These are phyloP conservation scores for Acipenser oxyrinchus DNA, from an alignment of 2,797 vertebrate genomes.

Conservation along the genomic window DNA sequence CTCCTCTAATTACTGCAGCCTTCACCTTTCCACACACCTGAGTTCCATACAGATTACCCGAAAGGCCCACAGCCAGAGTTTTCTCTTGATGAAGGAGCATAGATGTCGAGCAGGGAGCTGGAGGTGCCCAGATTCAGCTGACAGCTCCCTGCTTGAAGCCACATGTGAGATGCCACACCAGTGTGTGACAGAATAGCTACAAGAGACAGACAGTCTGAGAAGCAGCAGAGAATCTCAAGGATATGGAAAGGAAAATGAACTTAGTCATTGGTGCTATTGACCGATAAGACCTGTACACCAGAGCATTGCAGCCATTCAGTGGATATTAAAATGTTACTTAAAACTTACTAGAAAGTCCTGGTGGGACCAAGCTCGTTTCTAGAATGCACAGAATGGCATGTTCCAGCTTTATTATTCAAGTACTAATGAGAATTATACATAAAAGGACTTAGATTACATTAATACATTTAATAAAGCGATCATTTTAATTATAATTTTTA, in stretches of 20 bases:
- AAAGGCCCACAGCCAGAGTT: slow-evolving; percentile 13
- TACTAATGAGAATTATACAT: too few species aligned
- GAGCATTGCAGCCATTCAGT: too few species aligned
- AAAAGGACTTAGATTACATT: too few species aligned
- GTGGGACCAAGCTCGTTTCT: too few species aligned
- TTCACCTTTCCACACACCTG: slow-evolving; percentile 8
- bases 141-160: slow-evolving; percentile 9
- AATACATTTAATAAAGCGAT: too few species aligned
- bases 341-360: too few species aligned
- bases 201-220: slow-evolving; percentile 34
- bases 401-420: too few species aligned
- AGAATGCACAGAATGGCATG: too few species aligned
- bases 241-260: not conserved
- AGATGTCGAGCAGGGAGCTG: slow-evolving; percentile 44
- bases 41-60: slow-evolving; percentile 13
- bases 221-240: not conserved
- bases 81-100: slow-evolving; percentile 35
- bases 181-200: slow-evolving; percentile 11
- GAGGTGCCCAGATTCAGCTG: slow-evolving; percentile 30
- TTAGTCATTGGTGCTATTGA: not conserved
- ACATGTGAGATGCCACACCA: slow-evolving; percentile 14
- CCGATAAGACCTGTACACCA: too few species aligned
- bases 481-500: too few species aligned
- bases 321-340: too few species aligned
- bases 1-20: slow-evolving; percentile 19